A percentile compares a stretch with the other conserved stretches of the same genome.
Evolutionary conservation across 2,113 vertebrate species (phyloP).

Genomic region (Malurus alboscapulatus): DNA sequence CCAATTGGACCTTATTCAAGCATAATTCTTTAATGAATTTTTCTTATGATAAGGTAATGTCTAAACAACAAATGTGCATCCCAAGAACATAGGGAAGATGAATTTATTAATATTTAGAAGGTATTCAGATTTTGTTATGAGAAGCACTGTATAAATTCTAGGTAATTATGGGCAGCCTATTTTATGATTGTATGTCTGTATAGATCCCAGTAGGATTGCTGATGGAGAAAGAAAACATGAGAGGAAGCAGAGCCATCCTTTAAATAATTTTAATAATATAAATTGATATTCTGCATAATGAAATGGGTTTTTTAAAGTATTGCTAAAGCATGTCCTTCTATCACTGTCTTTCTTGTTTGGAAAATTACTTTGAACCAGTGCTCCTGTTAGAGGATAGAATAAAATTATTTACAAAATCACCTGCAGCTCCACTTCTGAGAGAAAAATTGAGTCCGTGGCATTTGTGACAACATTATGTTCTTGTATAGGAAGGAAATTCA

Average conservation of each 20-base stretch:
- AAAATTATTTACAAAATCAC: not conserved
- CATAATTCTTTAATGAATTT: not conserved
- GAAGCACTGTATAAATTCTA: not conserved
- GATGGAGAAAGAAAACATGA: not conserved
- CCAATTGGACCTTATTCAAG: not conserved
- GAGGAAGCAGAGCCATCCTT: not conserved
- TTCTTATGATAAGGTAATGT: not conserved
- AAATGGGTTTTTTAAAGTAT: not conserved
- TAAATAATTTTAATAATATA: not conserved
- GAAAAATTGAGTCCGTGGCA: not conserved
- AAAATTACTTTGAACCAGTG: not conserved
- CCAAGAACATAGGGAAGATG: not conserved
- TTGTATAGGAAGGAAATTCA: not conserved
- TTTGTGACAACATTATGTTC: not conserved
- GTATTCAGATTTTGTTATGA: not conserved
- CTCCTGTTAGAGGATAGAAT: not conserved
- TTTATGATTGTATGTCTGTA: not conserved
- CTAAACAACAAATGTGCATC: not conserved
- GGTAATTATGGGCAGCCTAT: not conserved
- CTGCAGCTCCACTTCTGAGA: not conserved
- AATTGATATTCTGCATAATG: not conserved
- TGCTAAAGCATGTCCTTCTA: not conserved
- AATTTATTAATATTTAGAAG: not conserved
- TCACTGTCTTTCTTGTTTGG: not conserved
- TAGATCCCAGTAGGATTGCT: not conserved